phyloP scores from a whole-genome alignment of 2,888 invertebrate genomes.

The Agrotis ipsilon region DNA sequence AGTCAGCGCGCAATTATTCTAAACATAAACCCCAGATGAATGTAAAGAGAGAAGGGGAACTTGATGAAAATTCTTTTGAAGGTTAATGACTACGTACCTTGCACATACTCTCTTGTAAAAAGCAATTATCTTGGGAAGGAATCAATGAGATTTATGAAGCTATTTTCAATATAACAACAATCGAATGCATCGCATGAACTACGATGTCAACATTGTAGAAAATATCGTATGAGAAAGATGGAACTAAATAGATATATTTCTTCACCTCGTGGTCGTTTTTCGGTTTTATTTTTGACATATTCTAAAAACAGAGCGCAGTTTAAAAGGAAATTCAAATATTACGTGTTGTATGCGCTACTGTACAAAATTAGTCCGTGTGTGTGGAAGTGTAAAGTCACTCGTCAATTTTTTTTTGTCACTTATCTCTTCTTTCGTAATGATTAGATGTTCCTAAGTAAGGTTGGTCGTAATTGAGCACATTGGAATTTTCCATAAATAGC shows the following conservation, averaged over 20 bases:
- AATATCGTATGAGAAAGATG: constrained; percentile 1
- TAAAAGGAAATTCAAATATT: constrained; percentile 32
- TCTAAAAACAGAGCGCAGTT: constrained; percentile 25
- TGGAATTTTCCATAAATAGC: constrained; percentile 17
- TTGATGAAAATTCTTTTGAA: constrained; percentile 55
- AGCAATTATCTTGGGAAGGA: constrained; percentile 35
- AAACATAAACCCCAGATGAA: constrained; percentile 57
- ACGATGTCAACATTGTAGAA: constrained; percentile 34
- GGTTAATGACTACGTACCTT: constrained; percentile 38
- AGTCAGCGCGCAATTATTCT: constrained; percentile 57
- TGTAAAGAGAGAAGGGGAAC: constrained; percentile 32
- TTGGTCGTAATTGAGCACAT: constrained; percentile 4
- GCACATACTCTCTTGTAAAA: constrained; percentile 30
- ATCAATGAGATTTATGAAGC: constrained; percentile 48
- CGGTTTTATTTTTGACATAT: constrained; percentile 27
- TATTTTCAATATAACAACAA: constrained; percentile 50
- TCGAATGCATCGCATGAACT: constrained; percentile 24
- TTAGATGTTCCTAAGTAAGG: constrained; percentile 17
- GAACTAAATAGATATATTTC: not conserved
- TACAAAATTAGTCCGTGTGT: constrained; percentile 8
- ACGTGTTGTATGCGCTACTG: not conserved
- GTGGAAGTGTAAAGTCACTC: constrained; percentile 6
- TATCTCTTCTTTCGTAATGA: not conserved
- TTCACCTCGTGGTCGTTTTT: constrained; percentile 4
- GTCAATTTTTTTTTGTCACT: constrained; percentile 5